Percentiles rank a stretch among this genome's conserved stretches.
These are phyloP conservation scores for Lamellibrachia columna DNA, from an alignment of 2,888 invertebrate genomes.

Conservation along the genomic window DNA sequence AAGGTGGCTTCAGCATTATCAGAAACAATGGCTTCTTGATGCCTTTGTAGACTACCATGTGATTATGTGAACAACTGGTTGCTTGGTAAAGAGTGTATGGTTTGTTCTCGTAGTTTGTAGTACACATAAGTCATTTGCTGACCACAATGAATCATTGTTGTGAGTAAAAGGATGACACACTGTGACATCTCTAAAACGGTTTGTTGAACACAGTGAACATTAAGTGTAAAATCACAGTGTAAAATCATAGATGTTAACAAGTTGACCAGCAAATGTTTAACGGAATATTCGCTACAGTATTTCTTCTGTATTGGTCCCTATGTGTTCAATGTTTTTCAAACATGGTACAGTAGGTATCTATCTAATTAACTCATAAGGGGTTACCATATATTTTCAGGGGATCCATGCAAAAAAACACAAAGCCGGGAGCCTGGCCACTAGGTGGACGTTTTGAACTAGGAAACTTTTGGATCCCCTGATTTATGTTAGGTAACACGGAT, in stretches of 20 bases:
- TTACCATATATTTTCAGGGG: too few species aligned
- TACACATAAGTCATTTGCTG: neutral
- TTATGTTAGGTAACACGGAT: too few species aligned
- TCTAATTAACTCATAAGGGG: too few species aligned
- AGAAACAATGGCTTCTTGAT: neutral
- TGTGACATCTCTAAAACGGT: neutral
- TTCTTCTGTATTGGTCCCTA: neutral
- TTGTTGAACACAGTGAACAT: too few species aligned
- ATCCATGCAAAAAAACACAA: too few species aligned
- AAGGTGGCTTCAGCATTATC: neutral
- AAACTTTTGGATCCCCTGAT: too few species aligned
- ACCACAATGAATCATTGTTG: neutral
- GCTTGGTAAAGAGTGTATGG: neutral
- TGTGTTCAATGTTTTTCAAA: neutral
- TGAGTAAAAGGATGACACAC: neutral
- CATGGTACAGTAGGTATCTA: neutral
- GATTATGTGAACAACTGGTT: neutral
- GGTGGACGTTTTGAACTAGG: too few species aligned
- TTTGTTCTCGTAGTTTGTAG: neutral
- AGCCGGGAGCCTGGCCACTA: too few species aligned
- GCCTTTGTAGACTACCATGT: neutral
- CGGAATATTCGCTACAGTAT: neutral
- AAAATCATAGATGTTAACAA: neutral
- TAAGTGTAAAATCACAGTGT: neutral
- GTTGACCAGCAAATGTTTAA: neutral